phyloP scores from a whole-genome alignment of 2,797 vertebrate species.

The Heliangelus exortis region DNA sequence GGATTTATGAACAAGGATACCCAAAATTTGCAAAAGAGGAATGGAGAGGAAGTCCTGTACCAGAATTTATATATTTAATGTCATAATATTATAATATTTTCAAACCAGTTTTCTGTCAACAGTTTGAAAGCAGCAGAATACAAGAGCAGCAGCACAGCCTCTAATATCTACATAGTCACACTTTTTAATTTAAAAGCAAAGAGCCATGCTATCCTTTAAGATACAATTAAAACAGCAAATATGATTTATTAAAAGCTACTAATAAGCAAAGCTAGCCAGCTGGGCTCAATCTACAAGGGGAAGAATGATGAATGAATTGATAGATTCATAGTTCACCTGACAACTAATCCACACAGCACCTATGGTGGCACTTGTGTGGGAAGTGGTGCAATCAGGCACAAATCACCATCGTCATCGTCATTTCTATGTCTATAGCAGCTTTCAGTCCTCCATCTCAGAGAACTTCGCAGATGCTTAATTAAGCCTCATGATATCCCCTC shows the following conservation, averaged over 20 bases:
- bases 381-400: constrained; percentile 40
- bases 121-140: constrained; percentile 20
- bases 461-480: constrained; percentile 55
- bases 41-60: constrained; percentile 15
- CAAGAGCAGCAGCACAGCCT: constrained; percentile 14
- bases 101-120: constrained; percentile 49
- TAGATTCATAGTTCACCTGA: constrained; percentile 59
- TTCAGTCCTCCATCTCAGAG: background rate
- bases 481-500: constrained; percentile 45
- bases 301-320: constrained; percentile 36
- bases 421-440: constrained; percentile 6
- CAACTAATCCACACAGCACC: constrained; percentile 39
- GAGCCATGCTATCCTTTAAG: constrained; percentile 61
- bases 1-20: constrained; percentile 31
- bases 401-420: constrained; percentile 4
- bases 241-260: constrained; percentile 69
- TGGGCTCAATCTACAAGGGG: constrained; percentile 30
- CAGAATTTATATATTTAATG: too few species aligned
- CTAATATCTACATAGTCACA: background rate
- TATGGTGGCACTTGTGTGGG: background rate
- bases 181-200: constrained; percentile 67
- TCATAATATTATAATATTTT: background rate
- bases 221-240: constrained; percentile 71
- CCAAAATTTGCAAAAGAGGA: constrained; percentile 4
- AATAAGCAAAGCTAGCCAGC: constrained; percentile 61